phyloP scores from a whole-genome alignment of 2,888 invertebrate species.

The Apamea epomidion region DNA sequence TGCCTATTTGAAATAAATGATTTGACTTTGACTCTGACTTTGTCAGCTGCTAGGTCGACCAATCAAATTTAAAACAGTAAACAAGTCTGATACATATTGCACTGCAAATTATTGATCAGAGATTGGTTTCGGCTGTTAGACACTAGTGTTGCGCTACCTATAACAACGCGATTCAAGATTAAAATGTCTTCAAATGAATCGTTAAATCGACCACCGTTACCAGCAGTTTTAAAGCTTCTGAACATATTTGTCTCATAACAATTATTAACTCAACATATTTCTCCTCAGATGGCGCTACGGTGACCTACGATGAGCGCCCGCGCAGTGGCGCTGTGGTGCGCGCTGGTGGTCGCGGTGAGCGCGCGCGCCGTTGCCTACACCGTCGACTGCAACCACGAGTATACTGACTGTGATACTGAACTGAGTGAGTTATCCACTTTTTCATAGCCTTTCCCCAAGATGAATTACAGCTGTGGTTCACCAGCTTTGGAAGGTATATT shows the following conservation, averaged over 20 bases:
- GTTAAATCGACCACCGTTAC: not conserved
- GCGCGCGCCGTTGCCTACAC: slow-evolving; percentile 81
- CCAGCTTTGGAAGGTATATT: not conserved
- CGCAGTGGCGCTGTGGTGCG: slow-evolving; percentile 82
- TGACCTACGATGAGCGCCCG: slow-evolving; percentile 77
- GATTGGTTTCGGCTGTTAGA: too few species aligned
- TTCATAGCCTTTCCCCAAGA: not conserved
- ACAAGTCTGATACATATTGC: too few species aligned
- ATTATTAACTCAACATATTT: slow-evolving; percentile 1
- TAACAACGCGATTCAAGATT: not conserved
- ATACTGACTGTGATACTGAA: slow-evolving; percentile 87
- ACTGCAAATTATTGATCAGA: too few species aligned
- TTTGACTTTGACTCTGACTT: too few species aligned
- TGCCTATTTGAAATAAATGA: too few species aligned
- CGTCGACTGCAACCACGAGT: slow-evolving; percentile 88
- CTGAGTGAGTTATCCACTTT: slow-evolving; percentile 78
- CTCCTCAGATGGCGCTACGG: slow-evolving; percentile 72
- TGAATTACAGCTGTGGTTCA: not conserved
- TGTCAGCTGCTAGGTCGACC: too few species aligned
- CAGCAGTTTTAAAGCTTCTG: too few species aligned
- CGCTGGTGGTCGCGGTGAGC: slow-evolving; percentile 74
- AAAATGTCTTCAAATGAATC: not conserved
- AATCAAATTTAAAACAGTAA: too few species aligned
- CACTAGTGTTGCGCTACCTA: too few species aligned
- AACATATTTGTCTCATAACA: not conserved